phyloP scores from a whole-genome alignment of 2,113 vertebrate species.

The Seriola dumerili region DNA sequence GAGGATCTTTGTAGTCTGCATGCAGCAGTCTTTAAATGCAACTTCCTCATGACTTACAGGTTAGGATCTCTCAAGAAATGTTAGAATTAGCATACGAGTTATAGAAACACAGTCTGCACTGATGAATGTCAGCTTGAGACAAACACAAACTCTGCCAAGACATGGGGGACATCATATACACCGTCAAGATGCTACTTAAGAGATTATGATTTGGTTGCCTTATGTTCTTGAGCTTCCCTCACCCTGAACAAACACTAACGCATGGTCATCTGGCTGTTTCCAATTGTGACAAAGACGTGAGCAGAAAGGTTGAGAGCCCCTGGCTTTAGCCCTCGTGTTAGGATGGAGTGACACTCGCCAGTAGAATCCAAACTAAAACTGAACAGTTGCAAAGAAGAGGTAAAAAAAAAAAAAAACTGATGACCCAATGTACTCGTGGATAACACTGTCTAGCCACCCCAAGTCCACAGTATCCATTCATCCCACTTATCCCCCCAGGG shows the following conservation, averaged over 20 bases:
- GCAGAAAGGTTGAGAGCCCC: neutral
- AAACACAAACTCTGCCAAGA: constrained; percentile 13
- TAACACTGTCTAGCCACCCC: constrained; percentile 61
- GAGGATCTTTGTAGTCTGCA: constrained; percentile 70
- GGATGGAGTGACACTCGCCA: neutral
- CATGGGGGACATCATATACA: constrained; percentile 45
- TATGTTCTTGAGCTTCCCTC: constrained; percentile 69
- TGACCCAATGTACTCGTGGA: constrained; percentile 44
- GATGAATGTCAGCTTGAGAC: neutral
- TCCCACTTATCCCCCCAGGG: constrained; percentile 48
- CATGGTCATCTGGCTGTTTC: constrained; percentile 28
- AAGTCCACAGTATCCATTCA: constrained; percentile 44
- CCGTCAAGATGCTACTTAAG: constrained; percentile 72
- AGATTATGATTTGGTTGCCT: constrained; percentile 76
- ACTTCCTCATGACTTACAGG: constrained; percentile 49
- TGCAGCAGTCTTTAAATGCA: constrained; percentile 42
- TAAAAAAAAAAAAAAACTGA: neutral
- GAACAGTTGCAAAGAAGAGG: constrained; percentile 28
- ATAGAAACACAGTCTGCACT: neutral
- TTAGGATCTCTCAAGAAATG: constrained; percentile 30
- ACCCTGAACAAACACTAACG: constrained; percentile 25
- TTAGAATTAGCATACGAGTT: constrained; percentile 35
- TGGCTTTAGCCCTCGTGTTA: neutral
- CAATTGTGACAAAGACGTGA: neutral
- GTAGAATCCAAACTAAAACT: neutral